phyloP scores from a whole-genome alignment of 1,140 invertebrate species.

The Melitaea cinxia region DNA sequence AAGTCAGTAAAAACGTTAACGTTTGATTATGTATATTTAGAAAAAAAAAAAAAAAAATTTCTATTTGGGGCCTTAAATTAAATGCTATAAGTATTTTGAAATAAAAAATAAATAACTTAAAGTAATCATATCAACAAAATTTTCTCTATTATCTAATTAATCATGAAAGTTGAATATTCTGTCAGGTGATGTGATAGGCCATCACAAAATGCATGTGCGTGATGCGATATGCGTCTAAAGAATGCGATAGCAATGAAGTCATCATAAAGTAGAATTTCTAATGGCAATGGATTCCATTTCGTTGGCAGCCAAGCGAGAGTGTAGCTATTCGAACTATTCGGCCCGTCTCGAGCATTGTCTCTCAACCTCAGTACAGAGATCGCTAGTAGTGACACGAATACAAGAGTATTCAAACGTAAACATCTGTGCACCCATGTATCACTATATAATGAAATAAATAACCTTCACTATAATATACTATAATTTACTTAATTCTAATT shows the following conservation, averaged over 20 bases:
- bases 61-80: too few species aligned
- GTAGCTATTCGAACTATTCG: slow-evolving; percentile 57
- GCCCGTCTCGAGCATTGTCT: slow-evolving; percentile 55
- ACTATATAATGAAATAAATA: too few species aligned
- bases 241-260: slow-evolving; percentile 62
- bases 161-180: background rate
- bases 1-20: too few species aligned
- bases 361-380: slow-evolving; percentile 28
- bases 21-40: too few species aligned
- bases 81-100: too few species aligned
- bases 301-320: slow-evolving; percentile 65
- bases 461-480: too few species aligned
- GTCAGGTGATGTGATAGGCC: slow-evolving; percentile 1
- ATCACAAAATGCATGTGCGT: slow-evolving; percentile 26
- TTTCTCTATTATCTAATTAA: background rate
- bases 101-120: background rate
- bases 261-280: slow-evolving; percentile 71
- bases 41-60: too few species aligned
- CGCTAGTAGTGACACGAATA: background rate
- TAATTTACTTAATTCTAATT: too few species aligned
- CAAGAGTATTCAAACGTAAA: too few species aligned
- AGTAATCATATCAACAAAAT: too few species aligned
- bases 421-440: too few species aligned
- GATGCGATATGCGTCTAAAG: slow-evolving; percentile 32
- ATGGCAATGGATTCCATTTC: slow-evolving; percentile 67